These are phyloP conservation scores for Altica lythri DNA, from an alignment of 2,888 invertebrate genomes.

Conservation along the genomic window DNA sequence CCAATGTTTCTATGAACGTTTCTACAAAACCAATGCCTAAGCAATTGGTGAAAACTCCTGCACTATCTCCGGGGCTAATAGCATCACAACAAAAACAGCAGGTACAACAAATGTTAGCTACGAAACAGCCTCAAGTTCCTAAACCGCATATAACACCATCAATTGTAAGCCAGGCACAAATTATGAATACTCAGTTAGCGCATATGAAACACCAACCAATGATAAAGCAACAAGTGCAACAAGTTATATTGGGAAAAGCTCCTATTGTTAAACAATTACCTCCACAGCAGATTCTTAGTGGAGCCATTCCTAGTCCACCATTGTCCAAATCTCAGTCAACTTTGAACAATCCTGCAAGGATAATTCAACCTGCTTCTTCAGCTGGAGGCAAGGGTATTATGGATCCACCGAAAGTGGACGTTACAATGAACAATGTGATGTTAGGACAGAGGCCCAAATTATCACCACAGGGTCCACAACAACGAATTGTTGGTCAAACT, in stretches of 20 bases:
- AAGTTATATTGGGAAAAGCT: conserved; percentile 52
- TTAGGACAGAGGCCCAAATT: conserved; percentile 58
- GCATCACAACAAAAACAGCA: conserved; percentile 37
- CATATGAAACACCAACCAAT: conserved; percentile 53
- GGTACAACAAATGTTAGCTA: conserved; percentile 38
- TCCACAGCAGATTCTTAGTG: conserved; percentile 60
- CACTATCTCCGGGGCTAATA: conserved; percentile 41
- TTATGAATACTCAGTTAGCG: conserved; percentile 56
- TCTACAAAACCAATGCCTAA: conserved; percentile 40
- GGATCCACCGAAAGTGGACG: conserved; percentile 63
- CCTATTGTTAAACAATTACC: conserved; percentile 42
- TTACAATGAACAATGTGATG: conserved; percentile 61
- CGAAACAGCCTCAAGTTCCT: conserved; percentile 35
- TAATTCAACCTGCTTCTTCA: conserved; percentile 64
- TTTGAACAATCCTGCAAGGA: conserved; percentile 32
- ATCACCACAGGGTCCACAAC: conserved; percentile 60
- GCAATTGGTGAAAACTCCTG: conserved; percentile 40
- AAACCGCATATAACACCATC: conserved; percentile 36
- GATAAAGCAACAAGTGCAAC: conserved; percentile 50
- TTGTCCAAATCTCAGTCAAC: conserved; percentile 36
- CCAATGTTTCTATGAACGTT: conserved; percentile 37
- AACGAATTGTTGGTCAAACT: conserved; percentile 61
- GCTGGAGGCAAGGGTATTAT: conserved; percentile 54
- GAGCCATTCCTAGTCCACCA: conserved; percentile 60
- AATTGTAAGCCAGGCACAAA: conserved; percentile 31